A percentile compares a stretch with the other conserved stretches of the same genome.
Conservation (phyloP, 2,888 invertebrate species). For the Leptodirus hochenwartii region DNA sequence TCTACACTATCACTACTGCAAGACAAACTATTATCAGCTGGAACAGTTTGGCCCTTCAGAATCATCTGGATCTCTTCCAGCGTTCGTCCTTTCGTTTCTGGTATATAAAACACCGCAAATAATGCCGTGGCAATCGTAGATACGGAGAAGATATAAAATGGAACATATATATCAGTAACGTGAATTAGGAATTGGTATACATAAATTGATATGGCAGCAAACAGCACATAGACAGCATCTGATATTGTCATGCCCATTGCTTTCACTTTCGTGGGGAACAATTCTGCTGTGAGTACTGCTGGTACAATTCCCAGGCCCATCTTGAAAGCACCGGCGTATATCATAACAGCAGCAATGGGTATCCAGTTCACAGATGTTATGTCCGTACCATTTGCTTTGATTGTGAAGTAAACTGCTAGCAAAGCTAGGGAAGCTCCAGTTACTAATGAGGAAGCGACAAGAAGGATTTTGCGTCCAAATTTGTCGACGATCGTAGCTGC, state of each 20-base stretch:
- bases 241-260: slow-evolving; percentile 25
- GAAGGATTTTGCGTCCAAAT: slow-evolving; percentile 21
- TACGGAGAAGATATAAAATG: slow-evolving; percentile 22
- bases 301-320: slow-evolving; percentile 25
- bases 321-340: slow-evolving; percentile 19
- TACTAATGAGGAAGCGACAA: slow-evolving; percentile 20
- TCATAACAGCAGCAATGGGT: slow-evolving; percentile 21
- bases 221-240: slow-evolving; percentile 22
- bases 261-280: slow-evolving; percentile 26
- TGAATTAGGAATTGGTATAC: slow-evolving; percentile 18
- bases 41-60: slow-evolving; percentile 17
- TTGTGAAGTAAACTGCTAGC: slow-evolving; percentile 21
- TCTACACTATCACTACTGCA: no score
- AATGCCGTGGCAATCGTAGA: slow-evolving; percentile 19
- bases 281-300: slow-evolving; percentile 24
- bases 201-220: slow-evolving; percentile 20
- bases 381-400: slow-evolving; percentile 17
- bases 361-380: slow-evolving; percentile 20
- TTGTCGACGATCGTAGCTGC: slow-evolving; percentile 21
- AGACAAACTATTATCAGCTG: no score
- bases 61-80: slow-evolving; percentile 25
- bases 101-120: slow-evolving; percentile 22
- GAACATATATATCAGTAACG: slow-evolving; percentile 19
- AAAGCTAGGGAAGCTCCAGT: slow-evolving; percentile 20
- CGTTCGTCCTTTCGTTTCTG: slow-evolving; percentile 24